A percentile compares a stretch with the other conserved stretches of the same genome.
These are phyloP conservation scores for Eupithecia exiguata DNA, from an alignment of 2,888 invertebrate species.

Conservation along the genomic window DNA sequence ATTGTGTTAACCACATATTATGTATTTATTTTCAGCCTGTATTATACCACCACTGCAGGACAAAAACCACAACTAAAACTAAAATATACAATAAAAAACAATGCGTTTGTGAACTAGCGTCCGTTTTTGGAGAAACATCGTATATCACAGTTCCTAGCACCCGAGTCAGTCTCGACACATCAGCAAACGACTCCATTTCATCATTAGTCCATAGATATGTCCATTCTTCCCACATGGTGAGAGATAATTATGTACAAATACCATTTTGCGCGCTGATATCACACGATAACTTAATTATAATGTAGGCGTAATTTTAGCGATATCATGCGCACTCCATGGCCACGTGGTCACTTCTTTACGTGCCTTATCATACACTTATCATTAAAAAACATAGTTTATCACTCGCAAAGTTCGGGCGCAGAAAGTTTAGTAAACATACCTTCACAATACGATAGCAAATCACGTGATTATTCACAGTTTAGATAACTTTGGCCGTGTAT, in stretches of 20 bases:
- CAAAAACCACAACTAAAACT: not conserved
- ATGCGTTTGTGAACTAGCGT: not conserved
- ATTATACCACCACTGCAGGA: no score
- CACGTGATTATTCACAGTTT: constrained; percentile 39
- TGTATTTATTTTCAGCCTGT: no score
- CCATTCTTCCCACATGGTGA: constrained; percentile 14
- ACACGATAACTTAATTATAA: constrained; percentile 36
- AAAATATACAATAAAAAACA: not conserved
- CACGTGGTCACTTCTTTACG: constrained; percentile 40
- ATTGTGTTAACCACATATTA: not conserved
- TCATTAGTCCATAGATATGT: constrained; percentile 17
- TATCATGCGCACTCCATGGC: constrained; percentile 49
- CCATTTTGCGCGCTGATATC: constrained; percentile 28
- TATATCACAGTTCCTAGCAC: constrained; percentile 15
- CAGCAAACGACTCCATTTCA: constrained; percentile 23
- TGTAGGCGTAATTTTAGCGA: constrained; percentile 48
- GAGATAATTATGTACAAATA: constrained; percentile 28
- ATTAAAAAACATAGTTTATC: constrained; percentile 56
- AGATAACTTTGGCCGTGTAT: constrained; percentile 10
- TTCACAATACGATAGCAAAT: constrained; percentile 43
- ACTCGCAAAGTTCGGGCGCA: constrained; percentile 54
- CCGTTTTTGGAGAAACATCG: constrained; percentile 1
- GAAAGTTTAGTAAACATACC: constrained; percentile 52
- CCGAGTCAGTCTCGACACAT: constrained; percentile 6
- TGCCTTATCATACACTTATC: constrained; percentile 60